Evolutionary conservation across 1,140 invertebrate genomes (phyloP).

Genomic region (Asbolus verrucosus): DNA sequence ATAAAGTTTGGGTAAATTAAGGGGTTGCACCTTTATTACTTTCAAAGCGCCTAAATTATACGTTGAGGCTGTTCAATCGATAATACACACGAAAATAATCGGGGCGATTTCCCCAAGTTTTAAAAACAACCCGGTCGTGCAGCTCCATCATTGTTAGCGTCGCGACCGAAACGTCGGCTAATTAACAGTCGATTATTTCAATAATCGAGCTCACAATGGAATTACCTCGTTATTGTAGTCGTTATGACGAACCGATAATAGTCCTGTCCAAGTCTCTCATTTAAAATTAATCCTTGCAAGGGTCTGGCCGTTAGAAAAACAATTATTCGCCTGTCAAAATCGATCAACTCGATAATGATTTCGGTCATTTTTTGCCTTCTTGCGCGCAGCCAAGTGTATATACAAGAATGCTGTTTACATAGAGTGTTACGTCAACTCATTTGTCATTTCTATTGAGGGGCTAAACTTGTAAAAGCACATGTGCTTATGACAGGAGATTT

Average conservation of each 20-base stretch:
- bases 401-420: slow-evolving; percentile 46
- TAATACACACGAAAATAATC: too few relatives aligned
- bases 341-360: too few relatives aligned
- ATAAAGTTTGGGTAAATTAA: too few relatives aligned
- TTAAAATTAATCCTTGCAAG: slow-evolving; percentile 7
- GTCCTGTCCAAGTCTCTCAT: neutral
- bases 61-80: too few relatives aligned
- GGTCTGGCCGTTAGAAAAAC: too few relatives aligned
- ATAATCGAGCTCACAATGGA: too few relatives aligned
- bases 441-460: slow-evolving; percentile 49
- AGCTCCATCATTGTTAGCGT: too few relatives aligned
- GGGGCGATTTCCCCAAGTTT: too few relatives aligned
- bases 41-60: too few relatives aligned
- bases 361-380: slow-evolving; percentile 6
- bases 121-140: too few relatives aligned
- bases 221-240: slow-evolving; percentile 16
- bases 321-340: too few relatives aligned
- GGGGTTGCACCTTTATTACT: too few relatives aligned
- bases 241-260: neutral
- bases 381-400: neutral
- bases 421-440: slow-evolving; percentile 48
- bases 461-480: slow-evolving; percentile 47
- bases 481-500: slow-evolving; percentile 48
- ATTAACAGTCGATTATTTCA: neutral
- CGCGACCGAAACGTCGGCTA: neutral